Conservation (phyloP, 2,888 invertebrate species). For the Aleiodes alternator region DNA sequence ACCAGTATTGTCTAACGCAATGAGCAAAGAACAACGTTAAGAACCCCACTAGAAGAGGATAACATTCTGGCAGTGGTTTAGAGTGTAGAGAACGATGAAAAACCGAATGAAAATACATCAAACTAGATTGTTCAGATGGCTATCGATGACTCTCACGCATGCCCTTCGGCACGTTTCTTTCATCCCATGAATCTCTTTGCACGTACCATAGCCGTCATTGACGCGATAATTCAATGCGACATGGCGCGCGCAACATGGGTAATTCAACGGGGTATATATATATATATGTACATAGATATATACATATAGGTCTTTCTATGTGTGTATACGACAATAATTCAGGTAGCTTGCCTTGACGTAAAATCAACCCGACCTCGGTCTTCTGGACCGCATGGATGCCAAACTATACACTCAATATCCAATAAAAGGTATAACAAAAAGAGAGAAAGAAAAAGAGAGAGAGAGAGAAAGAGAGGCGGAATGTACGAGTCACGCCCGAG, state of each 20-base stretch:
- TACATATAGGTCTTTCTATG: background rate
- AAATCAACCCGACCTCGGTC: slow-evolving; percentile 44
- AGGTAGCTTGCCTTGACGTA: slow-evolving; percentile 53
- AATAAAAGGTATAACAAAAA: slow-evolving; percentile 29
- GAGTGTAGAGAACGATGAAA: background rate
- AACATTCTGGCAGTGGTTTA: background rate
- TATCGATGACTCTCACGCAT: slow-evolving; percentile 40
- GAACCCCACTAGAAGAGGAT: background rate
- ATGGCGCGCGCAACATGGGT: slow-evolving; percentile 33
- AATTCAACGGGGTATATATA: slow-evolving; percentile 13
- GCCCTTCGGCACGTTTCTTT: slow-evolving; percentile 47
- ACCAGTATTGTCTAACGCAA: slow-evolving; percentile 3
- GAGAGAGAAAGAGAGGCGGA: slow-evolving; percentile 6
- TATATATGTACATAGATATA: background rate
- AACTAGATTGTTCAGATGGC: slow-evolving; percentile 36
- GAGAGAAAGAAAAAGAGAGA: background rate
- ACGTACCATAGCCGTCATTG: slow-evolving; percentile 39
- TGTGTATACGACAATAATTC: slow-evolving; percentile 50
- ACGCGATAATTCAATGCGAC: slow-evolving; percentile 45
- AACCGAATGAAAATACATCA: slow-evolving; percentile 28
- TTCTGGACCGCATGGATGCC: slow-evolving; percentile 49
- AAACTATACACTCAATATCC: slow-evolving; percentile 29
- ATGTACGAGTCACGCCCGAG: slow-evolving; percentile 48
- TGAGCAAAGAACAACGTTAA: background rate
- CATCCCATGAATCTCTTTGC: slow-evolving; percentile 45